phyloP scores from a whole-genome alignment of 35 echinoderm and acorn worm species.

The Ophiothrix spiculata region DNA sequence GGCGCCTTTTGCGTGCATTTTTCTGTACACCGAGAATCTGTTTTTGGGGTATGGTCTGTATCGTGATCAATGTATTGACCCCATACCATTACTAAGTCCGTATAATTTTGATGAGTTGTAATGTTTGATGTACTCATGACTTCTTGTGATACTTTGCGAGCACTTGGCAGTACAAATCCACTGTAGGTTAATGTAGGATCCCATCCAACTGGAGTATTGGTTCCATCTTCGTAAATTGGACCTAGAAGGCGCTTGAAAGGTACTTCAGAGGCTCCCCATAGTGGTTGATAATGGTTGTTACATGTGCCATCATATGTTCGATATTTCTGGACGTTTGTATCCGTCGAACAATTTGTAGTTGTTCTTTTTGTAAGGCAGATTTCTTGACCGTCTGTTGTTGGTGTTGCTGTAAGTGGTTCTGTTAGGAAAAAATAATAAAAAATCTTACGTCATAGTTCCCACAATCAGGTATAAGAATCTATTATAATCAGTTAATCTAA shows the following conservation, averaged over 20 bases:
- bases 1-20: not conserved
- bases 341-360: not conserved
- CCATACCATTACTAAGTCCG: not conserved
- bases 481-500: too few species aligned
- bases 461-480: too few species aligned
- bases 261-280: not conserved
- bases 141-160: not conserved
- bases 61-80: not conserved
- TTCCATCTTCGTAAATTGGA: not conserved
- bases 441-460: too few species aligned
- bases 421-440: too few species aligned
- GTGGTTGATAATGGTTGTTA: not conserved
- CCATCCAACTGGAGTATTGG: not conserved
- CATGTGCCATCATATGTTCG: not conserved
- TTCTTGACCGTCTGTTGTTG: too few species aligned
- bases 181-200: not conserved
- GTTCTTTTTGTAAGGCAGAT: not conserved
- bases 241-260: not conserved
- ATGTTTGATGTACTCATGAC: not conserved
- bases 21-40: not conserved
- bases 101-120: not conserved
- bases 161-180: not conserved
- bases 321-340: not conserved
- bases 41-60: not conserved
- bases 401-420: too few species aligned